phyloP scores from a whole-genome alignment of 2,113 vertebrate genomes.

The Struthio camelus region DNA sequence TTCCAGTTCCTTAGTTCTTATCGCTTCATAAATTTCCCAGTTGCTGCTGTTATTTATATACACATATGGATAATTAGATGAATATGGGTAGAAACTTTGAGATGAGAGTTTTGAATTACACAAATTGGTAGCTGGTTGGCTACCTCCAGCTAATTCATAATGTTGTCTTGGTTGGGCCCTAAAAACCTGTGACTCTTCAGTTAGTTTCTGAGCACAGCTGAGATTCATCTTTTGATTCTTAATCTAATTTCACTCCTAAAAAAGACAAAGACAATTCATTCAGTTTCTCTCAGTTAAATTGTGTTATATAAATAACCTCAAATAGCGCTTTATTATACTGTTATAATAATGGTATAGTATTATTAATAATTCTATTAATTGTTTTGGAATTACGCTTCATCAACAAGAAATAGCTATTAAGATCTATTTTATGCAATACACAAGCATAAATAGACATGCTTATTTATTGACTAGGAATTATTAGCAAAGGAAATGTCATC shows the following conservation, averaged over 20 bases:
- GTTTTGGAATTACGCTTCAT: not conserved
- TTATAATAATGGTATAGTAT: not conserved
- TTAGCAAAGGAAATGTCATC: not conserved
- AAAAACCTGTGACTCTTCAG: conserved; percentile 41
- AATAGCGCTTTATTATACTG: not conserved
- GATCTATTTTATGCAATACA: not conserved
- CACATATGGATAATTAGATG: not conserved
- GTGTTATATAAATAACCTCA: not conserved
- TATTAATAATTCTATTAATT: not conserved
- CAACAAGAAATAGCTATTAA: not conserved
- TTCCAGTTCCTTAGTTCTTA: conserved; percentile 68
- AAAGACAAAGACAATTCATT: not conserved
- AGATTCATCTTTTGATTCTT: conserved; percentile 32
- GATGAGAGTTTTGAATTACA: not conserved
- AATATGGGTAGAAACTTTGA: not conserved
- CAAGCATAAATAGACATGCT: not conserved
- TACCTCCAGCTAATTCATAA: not conserved
- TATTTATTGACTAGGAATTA: not conserved
- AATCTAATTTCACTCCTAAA: conserved; percentile 19
- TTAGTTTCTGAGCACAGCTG: conserved; percentile 22
- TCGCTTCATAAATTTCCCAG: conserved; percentile 69
- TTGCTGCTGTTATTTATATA: not conserved
- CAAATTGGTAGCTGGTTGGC: not conserved
- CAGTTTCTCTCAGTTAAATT: not conserved
- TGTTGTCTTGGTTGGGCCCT: not conserved